Percentiles rank a stretch among this genome's conserved stretches.
phyloP scores from a whole-genome alignment of 2,113 vertebrate species.

The Silurus meridionalis region DNA sequence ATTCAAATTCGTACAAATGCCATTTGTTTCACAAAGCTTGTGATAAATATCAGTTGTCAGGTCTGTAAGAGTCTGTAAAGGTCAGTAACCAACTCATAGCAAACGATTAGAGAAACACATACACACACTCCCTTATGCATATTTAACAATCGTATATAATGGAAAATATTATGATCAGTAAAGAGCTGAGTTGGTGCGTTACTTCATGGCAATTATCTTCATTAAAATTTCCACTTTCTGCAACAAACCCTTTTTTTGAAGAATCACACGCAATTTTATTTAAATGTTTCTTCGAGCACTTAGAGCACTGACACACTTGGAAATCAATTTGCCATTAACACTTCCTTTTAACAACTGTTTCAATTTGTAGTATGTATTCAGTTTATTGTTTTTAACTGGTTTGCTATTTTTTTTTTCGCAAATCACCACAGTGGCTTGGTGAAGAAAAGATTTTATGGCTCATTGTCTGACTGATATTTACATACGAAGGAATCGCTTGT shows the following conservation, averaged over 20 bases:
- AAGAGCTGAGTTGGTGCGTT: neutral
- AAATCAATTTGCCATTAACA: conserved; percentile 16
- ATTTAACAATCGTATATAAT: neutral
- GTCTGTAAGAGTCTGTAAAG: neutral
- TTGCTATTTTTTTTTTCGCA: neutral
- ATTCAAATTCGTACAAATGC: neutral
- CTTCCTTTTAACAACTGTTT: neutral
- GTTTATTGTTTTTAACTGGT: neutral
- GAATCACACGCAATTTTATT: neutral
- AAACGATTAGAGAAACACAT: neutral
- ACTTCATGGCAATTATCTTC: neutral
- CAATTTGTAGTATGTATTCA: neutral
- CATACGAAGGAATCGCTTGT: neutral
- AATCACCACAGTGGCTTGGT: neutral
- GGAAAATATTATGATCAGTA: neutral
- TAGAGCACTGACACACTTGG: neutral
- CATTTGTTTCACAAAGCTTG: neutral
- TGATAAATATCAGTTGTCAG: neutral
- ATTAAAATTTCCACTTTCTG: neutral
- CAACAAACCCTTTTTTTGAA: neutral
- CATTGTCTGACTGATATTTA: neutral
- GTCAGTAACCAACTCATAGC: too few relatives aligned
- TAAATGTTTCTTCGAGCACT: neutral
- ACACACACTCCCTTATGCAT: neutral
- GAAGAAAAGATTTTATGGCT: neutral